A percentile compares a stretch with the other conserved stretches of the same genome.
phyloP scores from a whole-genome alignment of 2,888 invertebrate genomes.

The Clunio marinus region DNA sequence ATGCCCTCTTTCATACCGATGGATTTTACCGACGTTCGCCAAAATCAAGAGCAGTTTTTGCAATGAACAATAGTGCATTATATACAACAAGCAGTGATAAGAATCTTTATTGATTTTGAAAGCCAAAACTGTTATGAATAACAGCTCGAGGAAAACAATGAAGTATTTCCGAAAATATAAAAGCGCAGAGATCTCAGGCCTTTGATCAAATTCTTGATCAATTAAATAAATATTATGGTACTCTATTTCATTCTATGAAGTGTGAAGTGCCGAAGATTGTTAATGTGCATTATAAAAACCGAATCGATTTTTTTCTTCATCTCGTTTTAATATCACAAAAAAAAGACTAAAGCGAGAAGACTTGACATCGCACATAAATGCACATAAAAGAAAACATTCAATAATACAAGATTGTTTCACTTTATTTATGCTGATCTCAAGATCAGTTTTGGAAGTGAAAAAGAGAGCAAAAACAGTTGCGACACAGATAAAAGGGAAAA shows the following conservation, averaged over 20 bases:
- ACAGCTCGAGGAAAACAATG: constrained; percentile 19
- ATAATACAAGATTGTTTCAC: not conserved
- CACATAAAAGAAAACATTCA: not conserved
- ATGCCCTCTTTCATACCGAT: not conserved
- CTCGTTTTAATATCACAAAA: no score
- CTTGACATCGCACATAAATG: not conserved
- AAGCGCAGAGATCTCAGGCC: not conserved
- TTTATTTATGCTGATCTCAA: not conserved
- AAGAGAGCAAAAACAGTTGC: not conserved
- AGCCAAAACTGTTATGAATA: constrained; percentile 25
- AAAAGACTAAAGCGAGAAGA: no score
- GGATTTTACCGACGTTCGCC: not conserved
- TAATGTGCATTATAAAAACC: no score
- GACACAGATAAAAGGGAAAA: not conserved
- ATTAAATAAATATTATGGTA: constrained; percentile 10
- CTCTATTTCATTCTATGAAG: not conserved
- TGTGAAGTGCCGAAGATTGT: constrained; percentile 9
- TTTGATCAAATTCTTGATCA: constrained; percentile 15
- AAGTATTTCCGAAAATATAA: not conserved
- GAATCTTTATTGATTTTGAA: constrained; percentile 37
- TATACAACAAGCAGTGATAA: constrained; percentile 18
- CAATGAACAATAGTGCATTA: constrained; percentile 26
- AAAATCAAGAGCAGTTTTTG: constrained; percentile 5
- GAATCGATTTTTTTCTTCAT: no score
- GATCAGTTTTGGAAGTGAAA: not conserved